Evolutionary conservation across 2,797 vertebrate species (phyloP), one percentile per base, ranked within the genome.

Genomic region (Pelobates cultripes): DNA sequence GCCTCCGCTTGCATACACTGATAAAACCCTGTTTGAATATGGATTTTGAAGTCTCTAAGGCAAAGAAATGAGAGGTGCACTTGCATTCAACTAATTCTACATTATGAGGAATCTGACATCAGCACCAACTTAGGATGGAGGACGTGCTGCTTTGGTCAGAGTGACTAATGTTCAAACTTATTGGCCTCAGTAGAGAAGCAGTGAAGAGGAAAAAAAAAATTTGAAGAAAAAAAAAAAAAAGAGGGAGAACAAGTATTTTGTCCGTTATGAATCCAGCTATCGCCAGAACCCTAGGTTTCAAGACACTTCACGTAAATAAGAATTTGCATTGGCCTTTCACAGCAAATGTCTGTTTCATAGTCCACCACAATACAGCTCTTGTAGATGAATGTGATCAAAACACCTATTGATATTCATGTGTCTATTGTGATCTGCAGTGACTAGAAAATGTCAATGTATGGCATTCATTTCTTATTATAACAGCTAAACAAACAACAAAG

Each of bases 31-130:
- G 95, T 96, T 96, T 97, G 96, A 97, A 96, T 96, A 98, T 98
- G 97, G 96, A 97, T 97, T 99, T 96, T 97, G 96, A 93, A 97
- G 96, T 94, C 95, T 96, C 95, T 99, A 99, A 99, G 97, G 98
- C 98, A 99, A 97, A 93, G 86, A 95, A 92, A 87, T 94, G 96
- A 97, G 96, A 97, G 97, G 95, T 97, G 96, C 97, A 95, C 95
- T 97, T 97, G 93, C 92, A 94, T 96, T 93, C 92, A 94, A 93
- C 92, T 94, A 92, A 94, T 93, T 95, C 91, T 93, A 95, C 95
- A 95, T 55, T 47, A 76, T 57, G 14, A 64, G 67, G 66, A 43
- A 43, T 70, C 44, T 70, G 82, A 79, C 53, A 66, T 75, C 43
- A 74, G 72, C 45, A 76, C 60, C 67, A 15, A 15, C 68, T 43